These are phyloP conservation scores for Leptinotarsa haldemani DNA, from an alignment of 2,888 invertebrate species.

Conservation along the genomic window DNA sequence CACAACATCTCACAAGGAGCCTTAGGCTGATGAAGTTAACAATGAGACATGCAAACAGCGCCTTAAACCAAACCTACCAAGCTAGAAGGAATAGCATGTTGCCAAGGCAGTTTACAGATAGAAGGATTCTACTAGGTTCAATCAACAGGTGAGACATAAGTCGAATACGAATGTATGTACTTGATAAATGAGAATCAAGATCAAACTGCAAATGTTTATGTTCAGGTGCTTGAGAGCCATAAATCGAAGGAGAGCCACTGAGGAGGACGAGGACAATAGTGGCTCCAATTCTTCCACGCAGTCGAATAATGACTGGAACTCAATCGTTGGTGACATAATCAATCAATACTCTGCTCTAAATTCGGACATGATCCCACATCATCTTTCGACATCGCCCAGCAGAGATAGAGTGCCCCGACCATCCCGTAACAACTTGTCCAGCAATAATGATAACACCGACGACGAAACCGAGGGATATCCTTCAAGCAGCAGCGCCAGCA, in stretches of 20 bases:
- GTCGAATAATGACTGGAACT: constrained; percentile 29
- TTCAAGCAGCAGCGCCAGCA: constrained; percentile 32
- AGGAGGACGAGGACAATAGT: constrained; percentile 23
- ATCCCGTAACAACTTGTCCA: constrained; percentile 40
- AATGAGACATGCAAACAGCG: constrained; percentile 58
- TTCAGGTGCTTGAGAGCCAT: constrained; percentile 49
- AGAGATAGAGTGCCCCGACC: constrained; percentile 17
- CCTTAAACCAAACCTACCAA: constrained; percentile 59
- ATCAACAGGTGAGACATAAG: constrained; percentile 46
- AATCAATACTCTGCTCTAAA: constrained; percentile 38
- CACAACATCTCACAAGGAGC: constrained; percentile 59
- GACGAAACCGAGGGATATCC: constrained; percentile 47
- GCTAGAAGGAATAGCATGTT: constrained; percentile 59
- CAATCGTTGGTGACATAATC: constrained; percentile 31
- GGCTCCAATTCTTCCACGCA: constrained; percentile 9
- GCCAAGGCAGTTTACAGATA: constrained; percentile 51
- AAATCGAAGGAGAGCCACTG: constrained; percentile 36
- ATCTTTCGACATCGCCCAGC: constrained; percentile 22
- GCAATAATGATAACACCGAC: constrained; percentile 38
- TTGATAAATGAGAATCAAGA: too few relatives aligned
- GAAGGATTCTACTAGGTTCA: constrained; percentile 53
- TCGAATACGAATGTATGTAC: not conserved
- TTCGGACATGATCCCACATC: constrained; percentile 24
- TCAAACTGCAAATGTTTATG: not conserved
- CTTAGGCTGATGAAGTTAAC: constrained; percentile 59